Base-by-base conservation (phyloP, 2,113 vertebrate species). In the Pseudorhombus dupliciocellatus region DNA sequence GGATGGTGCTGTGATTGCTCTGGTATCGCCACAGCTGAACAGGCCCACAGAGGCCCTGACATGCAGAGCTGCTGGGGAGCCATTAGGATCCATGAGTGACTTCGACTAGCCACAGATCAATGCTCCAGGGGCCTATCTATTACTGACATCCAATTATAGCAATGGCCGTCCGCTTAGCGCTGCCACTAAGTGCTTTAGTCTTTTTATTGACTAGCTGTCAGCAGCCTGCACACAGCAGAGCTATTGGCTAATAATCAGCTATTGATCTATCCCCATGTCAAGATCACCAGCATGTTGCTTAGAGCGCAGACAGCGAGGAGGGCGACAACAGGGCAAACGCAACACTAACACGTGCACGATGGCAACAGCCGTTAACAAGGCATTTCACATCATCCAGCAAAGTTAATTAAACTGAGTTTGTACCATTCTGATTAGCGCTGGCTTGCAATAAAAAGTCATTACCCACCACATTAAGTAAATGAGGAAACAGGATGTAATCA, bases 141-240 rank as follows among this genome's bases (percentile, higher is more conserved):
- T 88, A 89, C 89, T 73, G 86, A 80, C 83, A 88, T 76, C 83
- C 84, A 89, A 89, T 93, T 89, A 88, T 72, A 85, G 77, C 85
- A 65, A 85, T 79, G 78, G 89, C 75, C 54, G 54, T 86, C 79
- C 69, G 65, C 69, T 85, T 90, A 85, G 75, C 75, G 56, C 71
- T 53, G 80, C 68, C 42, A 56, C 87, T 81, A 84, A 92, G 84
- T 89, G 84, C 85, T 88, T 80, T 73, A 74, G 87, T 90, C 67
- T 72, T 76, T 85, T 78, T 90, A 92, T 88, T 79, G 90, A 90
- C 84, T 58, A 73, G 26, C 84, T 84, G 87, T 89, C 88, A 80
- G 20, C 77, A n/a, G 68, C 56, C 67, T 65, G 70, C 73, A 84
- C 66, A 67, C 73, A 73, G 62, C 5, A 61, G 59, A 71, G 81